Evolutionary conservation across 2,888 invertebrate species (phyloP).

Genomic region (Tridacna crocea): DNA sequence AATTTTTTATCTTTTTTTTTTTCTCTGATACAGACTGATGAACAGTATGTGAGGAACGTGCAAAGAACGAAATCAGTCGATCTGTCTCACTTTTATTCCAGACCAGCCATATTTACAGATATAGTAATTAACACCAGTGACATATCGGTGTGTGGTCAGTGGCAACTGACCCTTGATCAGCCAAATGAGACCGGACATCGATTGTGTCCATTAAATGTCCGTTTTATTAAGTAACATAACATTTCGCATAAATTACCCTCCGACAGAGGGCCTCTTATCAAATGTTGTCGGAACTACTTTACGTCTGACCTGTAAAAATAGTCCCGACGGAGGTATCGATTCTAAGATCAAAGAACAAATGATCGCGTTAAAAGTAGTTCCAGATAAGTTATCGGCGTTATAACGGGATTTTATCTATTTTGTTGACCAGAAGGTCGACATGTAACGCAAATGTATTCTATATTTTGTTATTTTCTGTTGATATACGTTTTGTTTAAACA

Average conservation of each 20-base stretch:
- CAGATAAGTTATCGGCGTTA: conserved; percentile 19
- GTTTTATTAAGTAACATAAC: conserved; percentile 44
- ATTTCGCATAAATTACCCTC: conserved; percentile 50
- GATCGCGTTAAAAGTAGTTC: conserved; percentile 21
- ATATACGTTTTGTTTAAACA: neutral
- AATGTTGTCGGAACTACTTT: conserved; percentile 39
- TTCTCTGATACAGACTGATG: too few relatives aligned
- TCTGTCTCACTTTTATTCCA: neutral
- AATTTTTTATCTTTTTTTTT: too few relatives aligned
- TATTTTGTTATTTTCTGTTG: conserved; percentile 20
- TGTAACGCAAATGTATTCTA: conserved; percentile 16
- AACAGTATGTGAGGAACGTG: too few relatives aligned
- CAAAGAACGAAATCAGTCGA: too few relatives aligned
- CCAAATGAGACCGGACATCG: conserved; percentile 36
- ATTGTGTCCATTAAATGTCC: conserved; percentile 33
- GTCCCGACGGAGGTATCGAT: conserved; percentile 14
- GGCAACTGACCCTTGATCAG: conserved; percentile 5
- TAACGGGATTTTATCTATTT: conserved; percentile 3
- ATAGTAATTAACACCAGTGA: conserved; percentile 16
- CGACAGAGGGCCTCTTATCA: conserved; percentile 33
- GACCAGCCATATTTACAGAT: neutral
- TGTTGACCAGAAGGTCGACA: neutral
- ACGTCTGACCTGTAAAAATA: neutral
- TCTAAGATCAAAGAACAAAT: conserved; percentile 16
- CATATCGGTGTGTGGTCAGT: conserved; percentile 9